Evolutionary conservation across 1,140 invertebrate genomes (phyloP), one percentile per base, ranked within the genome.

Genomic region (Lucilia sericata): DNA sequence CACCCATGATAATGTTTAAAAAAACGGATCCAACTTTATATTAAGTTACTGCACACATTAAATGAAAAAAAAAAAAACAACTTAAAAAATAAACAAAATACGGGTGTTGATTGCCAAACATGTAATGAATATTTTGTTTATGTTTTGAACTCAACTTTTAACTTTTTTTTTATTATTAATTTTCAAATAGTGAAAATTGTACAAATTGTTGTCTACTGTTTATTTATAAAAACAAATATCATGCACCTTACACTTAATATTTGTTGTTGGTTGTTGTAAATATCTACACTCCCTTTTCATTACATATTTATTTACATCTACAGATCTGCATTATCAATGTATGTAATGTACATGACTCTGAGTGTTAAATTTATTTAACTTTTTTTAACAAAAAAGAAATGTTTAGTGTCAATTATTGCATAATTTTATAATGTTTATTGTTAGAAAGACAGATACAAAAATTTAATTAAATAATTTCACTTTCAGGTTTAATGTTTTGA

Each of bases 81-180:
- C 3, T 25, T 5, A 70, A 70, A 70, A 70, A 55, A 70, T 21
- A 60, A 70, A 70, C n/a, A 70, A 70, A 70, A 19, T 21, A 70
- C n/a, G 65, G 65, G 65, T 70, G 65, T 70, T 19, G 65, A 70
- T 70, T 70, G 65, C 65, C 65, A 70, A 70, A 70, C 65, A 70
- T 21, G 65, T 70, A 21, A 70, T 21, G 21, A 70, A 70, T 70
- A 21, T 70, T 70, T 60, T 60, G 19, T 21, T 70, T 10, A 17
- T 70, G n/a, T 21, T 21, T n/a, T 70, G 21, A 70, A 70, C 65
- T 21, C 19, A 19, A 21, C 10, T 70, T 42, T 42, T 30, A 30
- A 30, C 7, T 42, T 60, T 60, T 60, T 17, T 17, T 60, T 60
- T 60, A n/a, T 60, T 60, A 14, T 60, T 2, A 17, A 17, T 60